Percentiles rank a stretch among this genome's conserved stretches.
Evolutionary conservation across 2,888 invertebrate species (phyloP).

Genomic region (Lycaena phlaeas): DNA sequence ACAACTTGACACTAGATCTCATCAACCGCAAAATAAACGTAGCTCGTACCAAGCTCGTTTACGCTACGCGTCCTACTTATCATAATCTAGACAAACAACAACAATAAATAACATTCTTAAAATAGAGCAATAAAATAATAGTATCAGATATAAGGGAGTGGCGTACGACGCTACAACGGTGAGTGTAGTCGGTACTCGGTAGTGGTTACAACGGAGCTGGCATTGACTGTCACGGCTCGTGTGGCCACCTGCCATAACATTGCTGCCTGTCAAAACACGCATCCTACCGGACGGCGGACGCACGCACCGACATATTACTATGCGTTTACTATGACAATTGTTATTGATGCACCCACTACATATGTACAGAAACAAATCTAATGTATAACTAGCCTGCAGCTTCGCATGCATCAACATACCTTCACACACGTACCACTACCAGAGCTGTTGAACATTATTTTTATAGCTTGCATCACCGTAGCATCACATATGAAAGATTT

Average conservation of each 20-base stretch:
- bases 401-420: no score
- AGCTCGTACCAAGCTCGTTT: no score
- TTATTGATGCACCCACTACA: background rate
- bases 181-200: conserved; percentile 14
- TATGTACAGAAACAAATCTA: no score
- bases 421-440: no score
- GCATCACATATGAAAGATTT: no score
- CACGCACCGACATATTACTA: conserved; percentile 2
- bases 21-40: no score
- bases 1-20: no score
- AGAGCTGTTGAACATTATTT: no score
- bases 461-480: no score
- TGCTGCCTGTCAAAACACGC: conserved; percentile 15
- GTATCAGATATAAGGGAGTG: conserved; percentile 7
- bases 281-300: background rate
- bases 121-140: conserved; percentile 12
- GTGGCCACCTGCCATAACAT: conserved; percentile 39
- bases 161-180: conserved; percentile 11
- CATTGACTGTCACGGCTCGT: conserved; percentile 26
- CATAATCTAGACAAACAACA: background rate
- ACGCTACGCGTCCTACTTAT: no score
- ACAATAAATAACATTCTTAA: background rate
- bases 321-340: conserved; percentile 10
- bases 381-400: no score
- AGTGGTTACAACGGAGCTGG: conserved; percentile 27